phyloP scores from a whole-genome alignment of 2,113 vertebrate species.

The Athene noctua region DNA sequence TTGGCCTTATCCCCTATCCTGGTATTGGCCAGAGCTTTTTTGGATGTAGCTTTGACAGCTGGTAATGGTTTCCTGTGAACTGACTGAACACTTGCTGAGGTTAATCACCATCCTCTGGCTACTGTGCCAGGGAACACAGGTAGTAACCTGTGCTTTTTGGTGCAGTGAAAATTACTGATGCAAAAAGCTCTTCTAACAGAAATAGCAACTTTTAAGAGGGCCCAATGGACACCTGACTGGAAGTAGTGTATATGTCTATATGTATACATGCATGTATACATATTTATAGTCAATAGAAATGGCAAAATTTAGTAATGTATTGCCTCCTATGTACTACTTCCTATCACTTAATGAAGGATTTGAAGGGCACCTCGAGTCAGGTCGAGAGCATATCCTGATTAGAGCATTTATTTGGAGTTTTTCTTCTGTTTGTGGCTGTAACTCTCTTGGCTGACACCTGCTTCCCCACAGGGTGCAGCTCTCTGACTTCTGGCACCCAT shows the following conservation, averaged over 20 bases:
- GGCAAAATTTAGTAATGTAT: not conserved
- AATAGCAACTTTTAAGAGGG: not conserved
- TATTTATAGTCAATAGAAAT: not conserved
- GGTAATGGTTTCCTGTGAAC: not conserved
- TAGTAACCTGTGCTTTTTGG: not conserved
- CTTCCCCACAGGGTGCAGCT: not conserved
- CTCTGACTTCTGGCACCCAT: rapidly evolving
- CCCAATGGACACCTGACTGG: not conserved
- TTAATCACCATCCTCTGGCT: not conserved
- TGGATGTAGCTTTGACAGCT: not conserved
- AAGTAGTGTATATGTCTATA: not conserved
- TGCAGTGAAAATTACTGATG: not conserved
- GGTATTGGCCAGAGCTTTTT: not conserved
- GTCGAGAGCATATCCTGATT: too few species aligned
- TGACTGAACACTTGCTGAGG: not conserved
- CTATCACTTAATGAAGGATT: not conserved
- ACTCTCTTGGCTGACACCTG: not conserved
- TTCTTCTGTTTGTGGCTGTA: not conserved
- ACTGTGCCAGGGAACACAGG: not conserved
- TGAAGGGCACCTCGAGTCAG: not conserved
- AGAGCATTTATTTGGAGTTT: not conserved
- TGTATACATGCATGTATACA: not conserved
- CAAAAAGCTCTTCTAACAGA: not conserved
- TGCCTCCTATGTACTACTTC: not conserved
- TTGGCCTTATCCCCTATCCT: not conserved